phyloP scores from a whole-genome alignment of 92 coral and sea anemone species.

The Nematostella vectensis region DNA sequence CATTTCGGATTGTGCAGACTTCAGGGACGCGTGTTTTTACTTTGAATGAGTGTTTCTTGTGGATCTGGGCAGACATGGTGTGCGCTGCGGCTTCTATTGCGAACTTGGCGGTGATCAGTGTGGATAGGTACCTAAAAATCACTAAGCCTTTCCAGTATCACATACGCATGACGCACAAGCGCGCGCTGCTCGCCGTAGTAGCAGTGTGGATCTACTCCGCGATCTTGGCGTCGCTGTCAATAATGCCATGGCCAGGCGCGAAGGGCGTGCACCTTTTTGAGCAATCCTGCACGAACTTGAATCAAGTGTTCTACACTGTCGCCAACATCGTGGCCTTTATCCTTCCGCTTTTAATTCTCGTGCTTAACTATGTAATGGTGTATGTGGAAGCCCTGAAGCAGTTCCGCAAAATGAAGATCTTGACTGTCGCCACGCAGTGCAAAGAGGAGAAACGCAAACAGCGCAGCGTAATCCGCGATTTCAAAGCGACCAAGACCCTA shows the following conservation, averaged over 20 bases:
- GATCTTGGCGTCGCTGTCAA: slow-evolving; percentile 49
- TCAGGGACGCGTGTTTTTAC: slow-evolving; percentile 35
- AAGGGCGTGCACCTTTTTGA: slow-evolving; percentile 7
- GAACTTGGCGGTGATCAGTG: slow-evolving; percentile 79
- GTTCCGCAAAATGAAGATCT: slow-evolving; percentile 69
- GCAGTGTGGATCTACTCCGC: slow-evolving; percentile 78
- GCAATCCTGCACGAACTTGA: slow-evolving; percentile 38
- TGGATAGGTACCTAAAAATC: slow-evolving; percentile 88
- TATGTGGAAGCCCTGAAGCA: slow-evolving; percentile 77
- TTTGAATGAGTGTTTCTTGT: slow-evolving; percentile 41
- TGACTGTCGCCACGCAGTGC: slow-evolving; percentile 15
- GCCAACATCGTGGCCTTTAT: slow-evolving; percentile 86
- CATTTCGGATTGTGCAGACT: slow-evolving; percentile 53
- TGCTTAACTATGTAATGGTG: slow-evolving; percentile 62
- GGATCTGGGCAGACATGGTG: slow-evolving; percentile 88
- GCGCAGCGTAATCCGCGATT: slow-evolving; percentile 53
- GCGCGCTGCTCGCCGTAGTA: slow-evolving; percentile 53
- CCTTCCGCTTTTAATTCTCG: slow-evolving; percentile 58
- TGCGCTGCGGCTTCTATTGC: slow-evolving; percentile 94
- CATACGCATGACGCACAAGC: slow-evolving; percentile 56
- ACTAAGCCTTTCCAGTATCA: slow-evolving; percentile 90
- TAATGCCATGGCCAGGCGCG: slow-evolving; percentile 54
- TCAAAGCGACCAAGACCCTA: slow-evolving; percentile 90
- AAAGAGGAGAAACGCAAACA: slow-evolving; percentile 51
- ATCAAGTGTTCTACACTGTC: slow-evolving; percentile 74